Conservation (phyloP, 2,797 vertebrate genomes). For the Lacerta agilis region DNA sequence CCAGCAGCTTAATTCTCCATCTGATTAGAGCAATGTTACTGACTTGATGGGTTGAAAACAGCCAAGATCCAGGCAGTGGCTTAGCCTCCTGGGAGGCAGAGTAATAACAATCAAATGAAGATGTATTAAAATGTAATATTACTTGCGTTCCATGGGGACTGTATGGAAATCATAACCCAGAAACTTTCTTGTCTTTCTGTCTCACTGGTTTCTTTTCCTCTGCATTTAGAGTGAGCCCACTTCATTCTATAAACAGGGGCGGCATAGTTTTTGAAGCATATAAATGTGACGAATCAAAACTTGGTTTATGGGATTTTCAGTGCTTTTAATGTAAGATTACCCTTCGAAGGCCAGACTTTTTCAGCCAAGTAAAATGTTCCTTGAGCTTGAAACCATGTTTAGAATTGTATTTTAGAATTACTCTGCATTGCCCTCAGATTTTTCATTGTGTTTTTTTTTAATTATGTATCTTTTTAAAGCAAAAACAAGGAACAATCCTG, state of each 20-base stretch:
- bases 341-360: conserved; percentile 19
- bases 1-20: conserved; percentile 83
- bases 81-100: conserved; percentile 68
- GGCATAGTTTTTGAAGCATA: conserved; percentile 57
- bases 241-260: conserved; percentile 44
- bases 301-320: conserved; percentile 33
- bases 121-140: conserved; percentile 74
- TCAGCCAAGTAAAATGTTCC: conserved; percentile 33
- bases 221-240: conserved; percentile 59
- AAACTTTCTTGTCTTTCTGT: conserved; percentile 59
- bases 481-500: neutral
- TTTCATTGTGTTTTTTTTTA: conserved; percentile 14
- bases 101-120: conserved; percentile 74
- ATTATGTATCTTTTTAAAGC: neutral
- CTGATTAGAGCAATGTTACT: conserved; percentile 86
- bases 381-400: conserved; percentile 15
- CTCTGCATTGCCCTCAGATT: neutral
- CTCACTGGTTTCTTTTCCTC: conserved; percentile 56
- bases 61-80: conserved; percentile 63
- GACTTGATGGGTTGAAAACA: conserved; percentile 82
- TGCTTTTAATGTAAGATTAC: conserved; percentile 9
- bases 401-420: conserved; percentile 6
- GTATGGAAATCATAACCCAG: conserved; percentile 70
- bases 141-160: conserved; percentile 73
- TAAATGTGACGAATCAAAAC: conserved; percentile 39